A percentile compares a stretch with the other conserved stretches of the same genome.
phyloP scores from a whole-genome alignment of 2,797 vertebrate species.

The Morelia viridis region DNA sequence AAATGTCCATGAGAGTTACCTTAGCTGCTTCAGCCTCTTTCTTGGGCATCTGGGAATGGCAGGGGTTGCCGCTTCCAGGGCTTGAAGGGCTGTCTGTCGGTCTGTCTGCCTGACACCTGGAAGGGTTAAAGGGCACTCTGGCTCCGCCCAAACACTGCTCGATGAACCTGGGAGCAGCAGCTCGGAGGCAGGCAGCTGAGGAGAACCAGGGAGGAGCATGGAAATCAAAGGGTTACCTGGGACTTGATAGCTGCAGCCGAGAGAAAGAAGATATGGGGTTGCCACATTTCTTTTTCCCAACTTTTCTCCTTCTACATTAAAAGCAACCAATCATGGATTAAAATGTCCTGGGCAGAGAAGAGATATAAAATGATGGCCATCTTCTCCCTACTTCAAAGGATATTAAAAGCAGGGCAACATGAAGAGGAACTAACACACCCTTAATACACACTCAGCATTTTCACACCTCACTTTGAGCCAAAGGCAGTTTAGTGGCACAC shows the following conservation, averaged over 20 bases:
- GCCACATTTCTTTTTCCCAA: too few relatives aligned
- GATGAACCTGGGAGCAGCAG: slow-evolving; percentile 38
- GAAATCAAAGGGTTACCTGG: background rate
- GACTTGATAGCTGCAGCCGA: background rate
- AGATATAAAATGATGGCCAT: background rate
- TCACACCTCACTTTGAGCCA: background rate
- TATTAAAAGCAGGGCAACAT: background rate
- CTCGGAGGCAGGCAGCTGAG: background rate
- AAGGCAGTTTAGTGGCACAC: background rate
- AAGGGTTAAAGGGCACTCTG: slow-evolving; percentile 24
- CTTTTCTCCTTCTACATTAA: background rate
- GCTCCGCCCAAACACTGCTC: slow-evolving; percentile 14
- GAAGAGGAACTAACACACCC: background rate
- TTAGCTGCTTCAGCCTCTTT: background rate
- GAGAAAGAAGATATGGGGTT: too few relatives aligned
- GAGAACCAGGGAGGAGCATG: slow-evolving; percentile 2
- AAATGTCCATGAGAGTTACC: slow-evolving; percentile 8
- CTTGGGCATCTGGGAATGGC: background rate
- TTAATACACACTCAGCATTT: background rate
- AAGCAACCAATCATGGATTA: background rate
- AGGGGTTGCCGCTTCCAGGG: background rate
- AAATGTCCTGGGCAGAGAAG: background rate
- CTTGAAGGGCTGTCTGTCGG: background rate
- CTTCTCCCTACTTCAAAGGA: background rate
- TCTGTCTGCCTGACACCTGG: background rate